Base-by-base conservation (phyloP, 2,888 invertebrate species). In the Pammene fasciana region DNA sequence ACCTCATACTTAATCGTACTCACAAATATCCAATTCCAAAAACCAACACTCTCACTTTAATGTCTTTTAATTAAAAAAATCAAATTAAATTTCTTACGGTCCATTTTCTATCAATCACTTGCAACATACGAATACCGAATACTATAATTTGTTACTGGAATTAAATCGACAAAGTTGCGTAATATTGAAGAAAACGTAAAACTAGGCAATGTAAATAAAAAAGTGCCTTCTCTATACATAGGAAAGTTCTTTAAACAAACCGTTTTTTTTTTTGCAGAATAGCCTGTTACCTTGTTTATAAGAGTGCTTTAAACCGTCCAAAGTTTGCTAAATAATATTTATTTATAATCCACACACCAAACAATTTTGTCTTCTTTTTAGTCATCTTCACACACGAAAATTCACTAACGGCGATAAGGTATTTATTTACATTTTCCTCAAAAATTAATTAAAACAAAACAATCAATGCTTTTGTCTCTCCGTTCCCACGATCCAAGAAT, bases 61-160 rank as follows among this genome's bases (percentile, higher is more conserved):
- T 75, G 83, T 84, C 83, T 80, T 79, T 80, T 77, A 48, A 75
- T 78, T 72, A 78, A 75, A 75, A 72, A 74, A 72, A 1, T 72
- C 75, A 74, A 75, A 71, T 65, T 64, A 62, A 60, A 59, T 72
- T 72, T 61, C 67, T 66, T 48, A 66, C 72, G 73, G 72, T 72
- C 73, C 73, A 73, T 57, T 60, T 41, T 68, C 48, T 26, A 36
- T 2, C 48, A 11, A 9, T 56, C n/a, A n/a, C 36, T 43, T 14
- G 48, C 16, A 50, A 48, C 41, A 11, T 34, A 41, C 11, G 16
- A 59, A 8, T 46, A 13, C 18, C 16, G 26, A 26, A 26, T 26
- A 26, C 26, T 3, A 26, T 26, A 26, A 26, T 26, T 26, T 26
- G 26, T 26, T 26, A 4, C 26, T 26, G 26, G 4, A 26, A 26